Percentiles rank a stretch among this genome's conserved stretches.
These are phyloP conservation scores for Macquaria australasica DNA, from an alignment of 2,113 vertebrate species.

Conservation along the genomic window DNA sequence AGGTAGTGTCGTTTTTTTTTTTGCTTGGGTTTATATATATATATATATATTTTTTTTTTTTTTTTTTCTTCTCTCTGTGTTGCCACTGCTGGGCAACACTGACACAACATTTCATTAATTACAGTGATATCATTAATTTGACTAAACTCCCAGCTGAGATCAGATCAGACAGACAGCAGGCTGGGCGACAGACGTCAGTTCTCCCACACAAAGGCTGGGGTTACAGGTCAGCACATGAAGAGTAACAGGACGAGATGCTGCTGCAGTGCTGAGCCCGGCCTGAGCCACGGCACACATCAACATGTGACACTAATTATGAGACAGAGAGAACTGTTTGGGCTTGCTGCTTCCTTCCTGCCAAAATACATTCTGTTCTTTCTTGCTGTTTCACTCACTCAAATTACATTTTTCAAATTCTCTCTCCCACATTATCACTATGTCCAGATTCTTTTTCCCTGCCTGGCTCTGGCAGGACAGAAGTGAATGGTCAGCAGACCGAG, in stretches of 20 bases:
- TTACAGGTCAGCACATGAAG: slow-evolving; percentile 1
- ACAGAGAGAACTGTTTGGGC: slow-evolving; percentile 46
- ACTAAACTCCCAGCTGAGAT: neutral
- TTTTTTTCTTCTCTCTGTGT: too few species aligned
- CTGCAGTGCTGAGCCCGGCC: neutral
- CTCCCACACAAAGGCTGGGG: neutral
- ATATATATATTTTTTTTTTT: too few species aligned
- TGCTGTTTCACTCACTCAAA: slow-evolving; percentile 20
- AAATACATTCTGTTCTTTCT: slow-evolving; percentile 69
- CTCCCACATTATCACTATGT: neutral
- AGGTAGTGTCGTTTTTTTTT: too few species aligned
- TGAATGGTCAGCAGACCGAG: neutral
- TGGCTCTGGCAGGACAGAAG: neutral
- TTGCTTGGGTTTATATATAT: too few species aligned
- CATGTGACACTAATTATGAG: slow-evolving; percentile 58
- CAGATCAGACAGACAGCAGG: neutral
- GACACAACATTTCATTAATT: neutral
- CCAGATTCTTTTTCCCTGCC: neutral
- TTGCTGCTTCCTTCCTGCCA: slow-evolving; percentile 71
- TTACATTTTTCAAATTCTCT: slow-evolving; percentile 21
- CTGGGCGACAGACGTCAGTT: neutral
- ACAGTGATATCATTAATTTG: neutral
- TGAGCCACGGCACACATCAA: slow-evolving; percentile 42
- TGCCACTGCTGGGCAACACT: too few species aligned
- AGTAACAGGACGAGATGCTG: neutral